Conservation (phyloP, 2,113 vertebrate genomes). For the Forbesichthys agassizii region DNA sequence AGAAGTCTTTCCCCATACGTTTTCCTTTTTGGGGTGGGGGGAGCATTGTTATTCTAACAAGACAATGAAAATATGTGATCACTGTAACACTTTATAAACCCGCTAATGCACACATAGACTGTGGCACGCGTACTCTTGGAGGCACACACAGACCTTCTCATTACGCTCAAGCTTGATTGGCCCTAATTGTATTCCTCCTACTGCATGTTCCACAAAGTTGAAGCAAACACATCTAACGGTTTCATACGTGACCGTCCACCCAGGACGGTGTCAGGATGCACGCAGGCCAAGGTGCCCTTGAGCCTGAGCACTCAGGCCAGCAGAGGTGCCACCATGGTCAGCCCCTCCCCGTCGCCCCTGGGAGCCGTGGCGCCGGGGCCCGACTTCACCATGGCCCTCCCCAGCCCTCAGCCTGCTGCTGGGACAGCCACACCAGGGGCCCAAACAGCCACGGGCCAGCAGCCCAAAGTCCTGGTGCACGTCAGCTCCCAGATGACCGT, state of each 20-base stretch:
- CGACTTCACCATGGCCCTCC: constrained; percentile 74
- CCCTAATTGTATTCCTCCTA: background rate
- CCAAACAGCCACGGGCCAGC: constrained; percentile 86
- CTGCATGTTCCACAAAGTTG: background rate
- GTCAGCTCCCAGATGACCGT: constrained; percentile 95
- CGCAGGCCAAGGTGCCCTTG: constrained; percentile 86
- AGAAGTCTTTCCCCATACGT: too few relatives aligned
- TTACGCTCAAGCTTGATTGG: background rate
- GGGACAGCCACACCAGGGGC: constrained; percentile 75
- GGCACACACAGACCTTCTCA: background rate
- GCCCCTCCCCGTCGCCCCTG: constrained; percentile 81
- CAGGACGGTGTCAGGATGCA: constrained; percentile 83
- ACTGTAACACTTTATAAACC: background rate
- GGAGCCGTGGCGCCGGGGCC: constrained; percentile 80
- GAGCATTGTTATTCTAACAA: too few relatives aligned
- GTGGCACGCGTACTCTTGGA: background rate
- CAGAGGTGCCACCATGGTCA: constrained; percentile 84
- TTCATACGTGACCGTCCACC: constrained; percentile 19
- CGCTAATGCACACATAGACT: background rate
- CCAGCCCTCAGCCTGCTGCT: constrained; percentile 75
- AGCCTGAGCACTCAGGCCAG: constrained; percentile 82
- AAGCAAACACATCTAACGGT: background rate
- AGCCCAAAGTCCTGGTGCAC: constrained; percentile 89
- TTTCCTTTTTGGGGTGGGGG: too few relatives aligned
- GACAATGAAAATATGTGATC: too few relatives aligned